Evolutionary conservation across 2,888 invertebrate species (phyloP), one percentile per base, ranked within the genome.

Genomic region (Phalera bucephala): DNA sequence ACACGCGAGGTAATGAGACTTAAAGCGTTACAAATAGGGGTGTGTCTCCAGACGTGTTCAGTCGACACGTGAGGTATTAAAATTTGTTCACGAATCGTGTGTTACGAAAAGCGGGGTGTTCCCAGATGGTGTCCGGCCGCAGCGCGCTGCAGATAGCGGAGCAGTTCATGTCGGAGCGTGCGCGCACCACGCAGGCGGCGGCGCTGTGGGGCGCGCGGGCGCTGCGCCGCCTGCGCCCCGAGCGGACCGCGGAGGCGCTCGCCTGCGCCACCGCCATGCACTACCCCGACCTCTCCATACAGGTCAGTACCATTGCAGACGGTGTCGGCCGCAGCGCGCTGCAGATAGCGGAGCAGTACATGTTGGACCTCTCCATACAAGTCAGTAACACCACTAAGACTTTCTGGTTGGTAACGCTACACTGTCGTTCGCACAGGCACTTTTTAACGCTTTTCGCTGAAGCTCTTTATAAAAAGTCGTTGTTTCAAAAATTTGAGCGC

Each of bases 181-280:
- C 32, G 96, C 95, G 46, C 80, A 36, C 85, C 91, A 94, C 95
- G 70, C 92, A 97, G 80, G 91, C 93, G 56, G 95, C 95, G 69
- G 92, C 95, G 72, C 89, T 96, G 63, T 96, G 97, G 91, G 96
- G 93, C 32, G 96, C 95, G 46, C 93, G 94, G 51, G 95, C 96
- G 84, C 92, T 96, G 85, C 94, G 94, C 64, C 92, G 94, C 49
- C 84, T 96, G 58, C 93, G 94, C 73, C 91, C 93, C 19, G 92
- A 91, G 52, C 91, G 92, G 17, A 50, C 65, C 1, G 14, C 6
- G 0, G 36, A 55, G 0, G 78, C 84, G 45, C 64, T 73, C 2
- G 33, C 11, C n/a, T 53, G 56, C n/a, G 79, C 80, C 74, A 88
- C 70, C 53, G 63, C 53, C 50, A 84, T 66, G 59, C 56, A 69